Conservation (phyloP, 2,113 vertebrate genomes). For the Odocoileus virginianus region DNA sequence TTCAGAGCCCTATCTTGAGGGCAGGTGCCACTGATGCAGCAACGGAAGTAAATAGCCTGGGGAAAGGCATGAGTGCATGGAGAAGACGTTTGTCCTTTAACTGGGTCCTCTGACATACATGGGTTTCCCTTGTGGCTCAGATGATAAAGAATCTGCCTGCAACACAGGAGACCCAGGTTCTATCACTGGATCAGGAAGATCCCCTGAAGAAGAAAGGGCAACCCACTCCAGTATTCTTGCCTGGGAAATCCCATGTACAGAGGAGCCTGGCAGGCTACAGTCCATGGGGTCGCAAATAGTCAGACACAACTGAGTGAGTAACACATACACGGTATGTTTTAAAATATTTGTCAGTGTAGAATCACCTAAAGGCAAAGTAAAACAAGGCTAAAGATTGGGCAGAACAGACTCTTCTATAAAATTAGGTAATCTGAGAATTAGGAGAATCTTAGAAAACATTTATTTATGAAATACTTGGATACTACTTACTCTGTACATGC, state of each 20-base stretch:
- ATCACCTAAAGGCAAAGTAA: neutral
- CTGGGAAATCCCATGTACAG: neutral
- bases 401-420: neutral
- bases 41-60: neutral
- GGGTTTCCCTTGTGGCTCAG: neutral
- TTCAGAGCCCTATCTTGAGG: neutral
- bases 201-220: neutral
- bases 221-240: neutral
- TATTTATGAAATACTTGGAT: neutral
- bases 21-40: neutral
- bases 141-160: neutral
- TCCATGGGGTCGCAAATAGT: neutral
- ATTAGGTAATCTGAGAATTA: neutral
- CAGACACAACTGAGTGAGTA: neutral
- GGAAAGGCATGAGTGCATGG: neutral
- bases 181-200: neutral
- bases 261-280: neutral
- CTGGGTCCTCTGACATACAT: neutral
- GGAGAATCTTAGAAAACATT: neutral
- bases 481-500: neutral
- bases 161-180: neutral
- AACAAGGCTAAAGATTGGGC: neutral
- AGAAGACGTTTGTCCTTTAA: neutral
- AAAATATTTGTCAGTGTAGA: neutral
- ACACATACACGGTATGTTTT: neutral